Percentiles rank a stretch among this genome's conserved stretches.
Evolutionary conservation across 2,113 vertebrate genomes (phyloP).

Genomic region (Phaetusa simplex): DNA sequence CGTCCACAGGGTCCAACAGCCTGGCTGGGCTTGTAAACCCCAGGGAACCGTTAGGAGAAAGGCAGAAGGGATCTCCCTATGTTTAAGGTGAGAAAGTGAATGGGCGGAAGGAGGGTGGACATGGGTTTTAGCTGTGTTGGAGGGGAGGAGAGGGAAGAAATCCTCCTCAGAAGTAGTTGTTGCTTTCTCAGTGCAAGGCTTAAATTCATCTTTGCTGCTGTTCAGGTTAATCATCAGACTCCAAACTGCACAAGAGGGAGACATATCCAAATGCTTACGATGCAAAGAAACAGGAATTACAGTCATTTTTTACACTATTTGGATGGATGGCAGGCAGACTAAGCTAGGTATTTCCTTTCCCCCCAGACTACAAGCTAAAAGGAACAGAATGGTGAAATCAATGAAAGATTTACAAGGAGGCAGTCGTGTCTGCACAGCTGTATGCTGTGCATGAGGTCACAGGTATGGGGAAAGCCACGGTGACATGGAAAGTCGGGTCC

Average conservation of each 20-base stretch:
- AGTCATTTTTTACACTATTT: background rate
- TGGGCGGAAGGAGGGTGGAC: background rate
- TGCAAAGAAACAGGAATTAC: background rate
- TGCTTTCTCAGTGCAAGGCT: background rate
- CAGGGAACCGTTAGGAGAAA: background rate
- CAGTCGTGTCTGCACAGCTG: background rate
- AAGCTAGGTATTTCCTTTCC: background rate
- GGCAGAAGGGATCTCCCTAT: background rate
- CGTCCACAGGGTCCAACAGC: background rate
- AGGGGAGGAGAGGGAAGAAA: background rate
- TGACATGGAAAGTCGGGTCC: background rate
- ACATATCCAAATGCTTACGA: background rate
- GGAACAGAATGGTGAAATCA: background rate
- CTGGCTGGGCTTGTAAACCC: background rate
- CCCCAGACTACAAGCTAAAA: background rate
- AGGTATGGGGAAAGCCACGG: background rate
- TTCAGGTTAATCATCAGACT: background rate
- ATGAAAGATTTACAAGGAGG: background rate
- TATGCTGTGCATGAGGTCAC: background rate
- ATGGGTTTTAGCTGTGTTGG: background rate
- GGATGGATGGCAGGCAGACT: background rate
- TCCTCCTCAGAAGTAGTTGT: background rate
- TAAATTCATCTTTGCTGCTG: background rate
- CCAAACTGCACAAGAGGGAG: background rate
- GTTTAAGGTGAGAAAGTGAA: background rate